A percentile compares a stretch with the other conserved stretches of the same genome.
phyloP scores from a whole-genome alignment of 37 sponge, comb jelly and placozoan species.

The Eunapius fragilis region DNA sequence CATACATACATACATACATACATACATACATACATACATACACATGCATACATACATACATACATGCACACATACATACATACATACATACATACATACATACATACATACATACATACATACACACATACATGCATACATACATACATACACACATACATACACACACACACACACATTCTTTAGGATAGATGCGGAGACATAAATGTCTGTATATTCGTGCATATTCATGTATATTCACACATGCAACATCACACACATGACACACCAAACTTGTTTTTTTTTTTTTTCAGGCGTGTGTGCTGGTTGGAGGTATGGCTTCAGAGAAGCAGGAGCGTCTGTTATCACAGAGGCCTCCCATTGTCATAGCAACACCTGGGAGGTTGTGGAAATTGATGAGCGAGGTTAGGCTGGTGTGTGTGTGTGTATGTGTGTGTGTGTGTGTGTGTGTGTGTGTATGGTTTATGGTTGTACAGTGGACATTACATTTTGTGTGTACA shows the following conservation, averaged over 20 bases:
- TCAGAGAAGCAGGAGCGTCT: slow-evolving; percentile 89
- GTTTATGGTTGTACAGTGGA: too few species aligned
- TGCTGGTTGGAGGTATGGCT: slow-evolving; percentile 95
- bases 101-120: too few species aligned
- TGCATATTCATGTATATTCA: neutral
- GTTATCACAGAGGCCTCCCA: slow-evolving; percentile 74
- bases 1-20: too few species aligned
- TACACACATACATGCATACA: neutral
- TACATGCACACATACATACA: slow-evolving; percentile 22
- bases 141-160: slow-evolving; percentile 15
- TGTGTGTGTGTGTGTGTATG: neutral
- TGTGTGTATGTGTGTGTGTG: neutral
- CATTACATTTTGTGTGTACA: too few species aligned
- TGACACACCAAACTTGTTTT: slow-evolving; percentile 33
- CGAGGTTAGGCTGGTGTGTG: slow-evolving; percentile 49
- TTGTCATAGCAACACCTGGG: slow-evolving; percentile 96
- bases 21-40: neutral
- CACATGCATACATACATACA: slow-evolving; percentile 5
- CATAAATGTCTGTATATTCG: neutral
- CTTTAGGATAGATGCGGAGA: too few species aligned
- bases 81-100: slow-evolving; percentile 5
- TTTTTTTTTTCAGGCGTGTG: slow-evolving; percentile 63
- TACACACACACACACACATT: too few species aligned
- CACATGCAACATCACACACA: neutral
- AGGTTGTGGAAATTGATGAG: slow-evolving; percentile 88